These are phyloP conservation scores for Arothron firmamentum DNA, from an alignment of 2,113 vertebrate genomes.

Conservation along the genomic window DNA sequence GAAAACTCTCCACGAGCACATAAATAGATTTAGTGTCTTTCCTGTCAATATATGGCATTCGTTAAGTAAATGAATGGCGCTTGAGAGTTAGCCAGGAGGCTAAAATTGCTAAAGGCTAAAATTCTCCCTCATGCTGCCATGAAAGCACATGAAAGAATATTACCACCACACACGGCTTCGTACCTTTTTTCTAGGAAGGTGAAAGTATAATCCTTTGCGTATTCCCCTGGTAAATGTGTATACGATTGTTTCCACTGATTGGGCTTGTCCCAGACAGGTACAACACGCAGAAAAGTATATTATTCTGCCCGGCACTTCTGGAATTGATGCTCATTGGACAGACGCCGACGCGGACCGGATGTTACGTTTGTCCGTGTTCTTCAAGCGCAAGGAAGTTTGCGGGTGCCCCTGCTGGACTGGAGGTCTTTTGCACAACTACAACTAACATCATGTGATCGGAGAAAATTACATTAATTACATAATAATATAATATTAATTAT, in stretches of 20 bases:
- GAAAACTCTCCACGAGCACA: too few species aligned
- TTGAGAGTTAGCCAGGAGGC: constrained; percentile 25
- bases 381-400: neutral
- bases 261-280: neutral
- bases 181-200: constrained; percentile 35
- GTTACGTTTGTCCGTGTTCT: neutral
- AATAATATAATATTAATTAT: too few species aligned
- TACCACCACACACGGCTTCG: neutral
- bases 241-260: neutral
- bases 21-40: too few species aligned
- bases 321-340: constrained; percentile 40
- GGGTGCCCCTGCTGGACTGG: neutral
- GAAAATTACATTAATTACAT: too few species aligned
- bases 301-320: constrained; percentile 44
- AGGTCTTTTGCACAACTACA: neutral
- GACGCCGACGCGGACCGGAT: constrained; percentile 3
- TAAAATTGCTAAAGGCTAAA: constrained; percentile 33
- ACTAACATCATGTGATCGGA: neutral
- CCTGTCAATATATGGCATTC: neutral
- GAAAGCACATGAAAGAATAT: neutral
- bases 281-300: constrained; percentile 12
- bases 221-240: neutral
- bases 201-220: neutral
- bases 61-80: constrained; percentile 35
- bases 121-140: constrained; percentile 3